A percentile compares a stretch with the other conserved stretches of the same genome.
Evolutionary conservation across 1,140 invertebrate species (phyloP).

Genomic region (Pectinophora gossypiella): DNA sequence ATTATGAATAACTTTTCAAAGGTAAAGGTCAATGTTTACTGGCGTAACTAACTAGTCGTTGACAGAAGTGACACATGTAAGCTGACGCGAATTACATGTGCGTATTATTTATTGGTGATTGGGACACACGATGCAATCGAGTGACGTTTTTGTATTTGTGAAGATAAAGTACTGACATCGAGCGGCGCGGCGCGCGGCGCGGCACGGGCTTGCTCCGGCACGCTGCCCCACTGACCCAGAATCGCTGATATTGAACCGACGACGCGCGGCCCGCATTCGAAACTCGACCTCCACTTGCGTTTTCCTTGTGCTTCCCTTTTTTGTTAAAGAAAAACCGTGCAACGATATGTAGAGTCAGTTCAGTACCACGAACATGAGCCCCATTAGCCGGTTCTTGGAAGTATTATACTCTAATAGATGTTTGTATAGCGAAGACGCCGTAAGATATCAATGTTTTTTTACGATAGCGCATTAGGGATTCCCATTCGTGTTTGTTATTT

Average conservation of each 20-base stretch:
- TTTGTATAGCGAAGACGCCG: no score
- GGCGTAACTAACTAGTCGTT: not conserved
- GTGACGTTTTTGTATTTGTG: not conserved
- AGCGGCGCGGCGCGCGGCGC: constrained; percentile 29
- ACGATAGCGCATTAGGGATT: no score
- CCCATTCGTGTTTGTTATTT: not conserved
- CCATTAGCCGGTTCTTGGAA: no score
- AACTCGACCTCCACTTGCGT: constrained; percentile 67
- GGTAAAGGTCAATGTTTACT: not conserved
- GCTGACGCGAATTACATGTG: not conserved
- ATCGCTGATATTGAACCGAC: constrained; percentile 71
- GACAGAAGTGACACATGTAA: not conserved
- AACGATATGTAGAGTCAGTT: no score
- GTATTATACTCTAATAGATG: no score
- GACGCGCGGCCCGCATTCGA: constrained; percentile 63
- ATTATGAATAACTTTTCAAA: not conserved
- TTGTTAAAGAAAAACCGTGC: not conserved
- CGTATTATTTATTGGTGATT: not conserved
- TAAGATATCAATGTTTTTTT: no score
- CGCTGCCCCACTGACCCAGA: constrained; percentile 70
- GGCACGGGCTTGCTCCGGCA: constrained; percentile 50
- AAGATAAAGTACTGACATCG: not conserved
- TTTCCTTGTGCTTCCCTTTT: constrained; percentile 46
- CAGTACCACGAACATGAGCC: no score
- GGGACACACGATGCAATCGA: not conserved